Evolutionary conservation across 2,888 invertebrate species (phyloP), one percentile per base, ranked within the genome.

Genomic region (Melanostoma scalare): DNA sequence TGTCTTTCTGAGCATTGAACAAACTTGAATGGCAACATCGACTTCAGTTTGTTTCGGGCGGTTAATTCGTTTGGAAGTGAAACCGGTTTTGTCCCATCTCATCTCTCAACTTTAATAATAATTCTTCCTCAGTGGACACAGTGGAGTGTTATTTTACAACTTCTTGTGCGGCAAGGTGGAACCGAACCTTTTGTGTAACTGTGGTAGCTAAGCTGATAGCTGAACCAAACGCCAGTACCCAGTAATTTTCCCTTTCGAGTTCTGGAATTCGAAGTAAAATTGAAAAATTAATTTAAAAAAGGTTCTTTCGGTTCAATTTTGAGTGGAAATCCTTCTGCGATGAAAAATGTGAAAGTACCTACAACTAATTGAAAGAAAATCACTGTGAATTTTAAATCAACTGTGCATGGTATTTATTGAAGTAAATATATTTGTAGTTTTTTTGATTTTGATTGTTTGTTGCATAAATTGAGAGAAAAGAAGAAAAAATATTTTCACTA

Each of bases 41-140:
- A 85, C 67, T 86, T 87, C 78, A 87, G 87, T 87, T 86, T 74
- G 85, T 86, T 87, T 86, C 87, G 87, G 87, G 84, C 87, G 87
- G 87, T 87, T 87, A 84, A 82, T 86, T 78, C 85, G 86, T 85
- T 86, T 86, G 86, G 86, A 85, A 81, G 85, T 74, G 80, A 82
- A 87, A 87, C 87, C 87, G 87, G 87, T 87, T 86, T 69, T 71
- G 38, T 53, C 52, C 8, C 36, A 5, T 10, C 4, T 20, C 20
- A 20, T 20, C 20, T 20, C 20, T 20, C 20, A 20, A 20, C 20
- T 20, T 2, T 35, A 8, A 61, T n/a, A 35, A 2, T 36, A 30
- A 36, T 8, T 30, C 50, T 20, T 60, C 31, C 10, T 33, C 6
- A 2, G 38, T 42, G 6, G 40, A 31, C 40, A 42, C 40, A 44